Base-by-base conservation (phyloP, 2,888 invertebrate genomes). In the Mesorhabditis spiculigera region DNA sequence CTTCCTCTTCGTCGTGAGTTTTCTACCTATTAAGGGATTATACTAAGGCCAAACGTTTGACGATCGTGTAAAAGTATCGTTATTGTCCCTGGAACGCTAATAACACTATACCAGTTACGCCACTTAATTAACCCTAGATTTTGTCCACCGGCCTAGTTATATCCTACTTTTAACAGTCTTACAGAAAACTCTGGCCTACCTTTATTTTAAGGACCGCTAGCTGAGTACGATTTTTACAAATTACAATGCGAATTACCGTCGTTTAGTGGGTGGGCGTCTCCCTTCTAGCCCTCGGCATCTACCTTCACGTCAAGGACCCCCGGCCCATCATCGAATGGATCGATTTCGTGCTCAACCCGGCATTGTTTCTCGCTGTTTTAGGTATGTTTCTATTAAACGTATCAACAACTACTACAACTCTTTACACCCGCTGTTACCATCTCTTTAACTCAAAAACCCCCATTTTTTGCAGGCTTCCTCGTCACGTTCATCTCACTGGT, bases 291-390 rank as follows among this genome's bases (percentile, higher is more conserved):
- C 77, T 86, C 28, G 86, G 86, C 66, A 76, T 86, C 63, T 86
- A 86, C 71, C 74, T n/a, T 86, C 84, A 79, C 68, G 68, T 81
- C 66, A 83, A 83, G 66, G 86, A 85, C 66, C 79, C 80, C n/a
- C 73, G 82, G 50, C 76, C 80, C 66, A 78, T 85, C 16, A 43
- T 58, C 45, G 81, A 82, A 72, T 72, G 76, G 67, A 78, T 76
- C 43, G 85, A 85, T 70, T 71, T 85, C 42, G 73, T 84, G 45
- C 72, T 85, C 58, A 85, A 85, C 68, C 83, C 85, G 43, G 81
- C 82, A 28, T 78, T 84, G 44, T 69, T 85, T 63, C 70, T 83
- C 4, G 71, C 75, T 16, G 69, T 81, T 62, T 68, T 77, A 16
- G 82, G 73, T 74, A 43, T 42, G 65, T 45, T 4, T n/a, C 13